Conservation (phyloP, 2,797 vertebrate species). For the Hypotaenidia philippensis region DNA sequence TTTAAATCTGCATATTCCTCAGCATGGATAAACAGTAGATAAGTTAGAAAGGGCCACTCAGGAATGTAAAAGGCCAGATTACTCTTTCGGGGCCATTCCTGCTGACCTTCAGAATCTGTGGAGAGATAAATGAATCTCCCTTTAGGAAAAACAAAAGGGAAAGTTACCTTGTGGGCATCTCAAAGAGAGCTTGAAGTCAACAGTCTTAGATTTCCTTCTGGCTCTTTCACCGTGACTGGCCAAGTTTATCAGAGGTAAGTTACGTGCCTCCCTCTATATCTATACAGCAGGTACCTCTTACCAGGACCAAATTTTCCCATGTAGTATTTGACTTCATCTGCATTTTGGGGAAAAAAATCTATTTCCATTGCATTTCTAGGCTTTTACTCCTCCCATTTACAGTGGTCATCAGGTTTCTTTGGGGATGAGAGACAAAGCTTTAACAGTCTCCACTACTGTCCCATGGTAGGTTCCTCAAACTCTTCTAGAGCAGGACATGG, state of each 20-base stretch:
- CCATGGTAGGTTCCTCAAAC: not conserved
- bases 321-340: not conserved
- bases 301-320: not conserved
- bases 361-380: not conserved
- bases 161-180: constrained; percentile 27
- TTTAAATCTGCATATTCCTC: constrained; percentile 25
- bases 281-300: not conserved
- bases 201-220: constrained; percentile 9
- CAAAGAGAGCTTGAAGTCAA: constrained; percentile 26
- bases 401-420: not conserved
- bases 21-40: constrained; percentile 34
- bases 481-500: not conserved
- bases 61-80: not conserved
- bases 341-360: not conserved
- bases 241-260: not conserved
- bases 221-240: not conserved
- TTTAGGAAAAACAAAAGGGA: constrained; percentile 60
- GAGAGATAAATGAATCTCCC: constrained; percentile 33
- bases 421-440: not conserved
- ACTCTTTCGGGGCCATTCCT: not conserved
- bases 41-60: not conserved
- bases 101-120: constrained; percentile 15
- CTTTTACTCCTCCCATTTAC: not conserved
- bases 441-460: not conserved
- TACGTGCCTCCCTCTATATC: not conserved